Conservation (phyloP, 2,888 invertebrate genomes). For the Shargacucullia verbasci region DNA sequence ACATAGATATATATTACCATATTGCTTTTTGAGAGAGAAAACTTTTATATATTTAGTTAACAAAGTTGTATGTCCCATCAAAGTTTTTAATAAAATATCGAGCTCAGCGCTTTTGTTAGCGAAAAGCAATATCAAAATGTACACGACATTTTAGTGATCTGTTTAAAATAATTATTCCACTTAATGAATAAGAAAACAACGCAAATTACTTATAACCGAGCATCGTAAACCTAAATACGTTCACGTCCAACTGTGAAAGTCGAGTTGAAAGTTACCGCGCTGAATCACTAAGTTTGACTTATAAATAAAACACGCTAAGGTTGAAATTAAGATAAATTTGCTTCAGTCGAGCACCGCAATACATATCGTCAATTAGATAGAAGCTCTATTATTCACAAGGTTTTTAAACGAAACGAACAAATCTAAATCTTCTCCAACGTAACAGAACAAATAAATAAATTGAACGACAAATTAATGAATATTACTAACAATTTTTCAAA, state of each 20-base stretch:
- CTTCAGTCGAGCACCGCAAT: constrained; percentile 30
- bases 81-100: too few relatives aligned
- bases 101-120: too few relatives aligned
- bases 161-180: too few relatives aligned
- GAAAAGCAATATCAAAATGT: too few relatives aligned
- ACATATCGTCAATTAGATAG: constrained; percentile 46
- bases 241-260: constrained; percentile 36
- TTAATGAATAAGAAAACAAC: constrained; percentile 20
- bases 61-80: too few relatives aligned
- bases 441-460: constrained; percentile 41
- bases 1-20: too few relatives aligned
- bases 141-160: too few relatives aligned
- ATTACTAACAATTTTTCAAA: constrained; percentile 45
- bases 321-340: constrained; percentile 42
- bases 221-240: constrained; percentile 54
- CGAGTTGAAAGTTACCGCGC: constrained; percentile 43
- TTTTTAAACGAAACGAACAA: constrained; percentile 36
- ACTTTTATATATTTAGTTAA: too few relatives aligned
- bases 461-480: constrained; percentile 52
- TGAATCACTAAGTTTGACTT: constrained; percentile 50
- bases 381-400: constrained; percentile 41
- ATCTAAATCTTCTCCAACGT: constrained; percentile 22
- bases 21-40: too few relatives aligned
- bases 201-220: constrained; percentile 44
- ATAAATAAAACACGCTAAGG: constrained; percentile 43